Base-by-base conservation (phyloP, 2,113 vertebrate genomes). In the Chamaetylas fuelleborni region DNA sequence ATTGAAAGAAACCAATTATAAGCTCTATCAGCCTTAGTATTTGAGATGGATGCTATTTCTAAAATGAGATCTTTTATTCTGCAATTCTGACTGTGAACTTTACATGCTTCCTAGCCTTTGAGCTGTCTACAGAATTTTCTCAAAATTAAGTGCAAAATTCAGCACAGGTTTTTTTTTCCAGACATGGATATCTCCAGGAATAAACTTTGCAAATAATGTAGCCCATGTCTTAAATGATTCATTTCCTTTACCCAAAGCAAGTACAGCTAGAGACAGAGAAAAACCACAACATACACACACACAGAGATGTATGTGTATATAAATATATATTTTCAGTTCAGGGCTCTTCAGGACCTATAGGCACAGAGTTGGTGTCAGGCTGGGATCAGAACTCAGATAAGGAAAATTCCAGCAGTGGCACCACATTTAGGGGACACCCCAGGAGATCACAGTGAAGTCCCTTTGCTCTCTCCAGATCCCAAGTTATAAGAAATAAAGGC, bases 71-170 rank as follows among this genome's bases (percentile, higher is more conserved):
- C 12, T 47, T 91, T 86, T 43, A 43, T 47, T 92, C 61, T 90
- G 22, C 19, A 71, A 0, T 81, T 88, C 43, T 88, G 38, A 28
- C 13, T 26, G 10, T 42, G 24, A 86, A 36, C 28, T 94, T 88
- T 19, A 47, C 5, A 5, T 5, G 6, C 19, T 91, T 95, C 51
- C 48, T 38, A 74, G 38, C 25, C 38, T 67, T 86, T 8, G 28
- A 66, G 20, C 54, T 73, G 13, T 70, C 58, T 56, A 16, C 43
- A 94, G 31, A 83, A 86, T 26, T 83, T 90, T 88, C 28, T 74
- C 48, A 77, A 88, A 85, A 69, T 66, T 13, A 93, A 85, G 77
- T 54, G 42, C 22, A 51, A 70, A 93, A 53, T 47, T 73, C n/a
- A 71, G 4, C 6, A 8, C 5, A 34, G n/a, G 6, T 9, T 70